Base-by-base conservation (phyloP, 2,888 invertebrate species). In the Pecten maximus region DNA sequence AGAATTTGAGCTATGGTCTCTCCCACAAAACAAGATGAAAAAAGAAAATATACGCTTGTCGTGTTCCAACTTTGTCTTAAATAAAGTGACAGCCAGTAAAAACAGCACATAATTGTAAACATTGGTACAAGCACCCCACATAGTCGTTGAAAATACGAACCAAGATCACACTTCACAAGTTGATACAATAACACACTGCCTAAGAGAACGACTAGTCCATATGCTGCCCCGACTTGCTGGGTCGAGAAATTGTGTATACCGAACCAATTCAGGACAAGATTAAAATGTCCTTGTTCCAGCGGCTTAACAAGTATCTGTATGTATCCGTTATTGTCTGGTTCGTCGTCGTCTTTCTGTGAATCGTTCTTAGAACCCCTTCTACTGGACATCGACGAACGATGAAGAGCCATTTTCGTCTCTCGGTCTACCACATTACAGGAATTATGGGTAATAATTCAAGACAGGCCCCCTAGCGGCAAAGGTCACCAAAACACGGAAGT, bases 291-390 rank as follows among this genome's bases (percentile, higher is more conserved):
- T 91, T 95, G 95, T 87, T 96, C 96, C 89, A 96, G 92, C 15
- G 96, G 96, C 92, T 96, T 96, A 89, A 96, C 95, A 87, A 96
- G 93, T 89, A 96, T 94, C 93, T 96, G 95, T 3, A 98, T 98
- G 95, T 98, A 98, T 87, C 99, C 97, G n/a, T 98, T 98, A 89
- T 98, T 98, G 96, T 98, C 98, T 39, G 94, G 91, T 40, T 96
- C 96, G 86, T 95, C 95, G 19, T 95, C 96, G 28, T 96, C 95
- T 92, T 95, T 96, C 39, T 94, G 94, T 88, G 93, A 93, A 88
- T 95, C 96, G 91, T 95, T 95, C 93, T 94, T 95, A 28, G 96
- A 95, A 91, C 95, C 95, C 92, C 95, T 94, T 48, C 95, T 92
- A 50, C 60, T 50, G 87, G 95, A 93, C 88, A 93, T 90, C 40